These are phyloP conservation scores for Encarsia formosa DNA, from an alignment of 2,888 invertebrate genomes.

Conservation along the genomic window DNA sequence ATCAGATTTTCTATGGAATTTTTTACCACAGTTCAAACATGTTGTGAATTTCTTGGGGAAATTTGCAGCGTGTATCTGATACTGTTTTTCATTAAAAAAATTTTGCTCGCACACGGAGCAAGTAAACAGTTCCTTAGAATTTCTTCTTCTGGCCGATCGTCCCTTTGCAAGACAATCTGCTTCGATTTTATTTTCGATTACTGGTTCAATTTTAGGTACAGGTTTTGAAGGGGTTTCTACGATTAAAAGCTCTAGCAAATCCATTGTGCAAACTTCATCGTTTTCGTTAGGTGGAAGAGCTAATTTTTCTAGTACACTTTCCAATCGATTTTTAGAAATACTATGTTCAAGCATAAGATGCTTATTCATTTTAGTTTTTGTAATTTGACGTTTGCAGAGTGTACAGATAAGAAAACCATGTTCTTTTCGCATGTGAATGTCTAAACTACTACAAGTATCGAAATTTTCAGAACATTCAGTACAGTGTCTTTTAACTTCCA, in stretches of 20 bases:
- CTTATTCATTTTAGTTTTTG: conserved; percentile 22
- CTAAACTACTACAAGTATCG: conserved; percentile 27
- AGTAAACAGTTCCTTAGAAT: conserved; percentile 22
- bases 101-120: conserved; percentile 27
- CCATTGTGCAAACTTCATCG: conserved; percentile 13
- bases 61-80: conserved; percentile 24
- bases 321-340: conserved; percentile 30
- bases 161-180: conserved; percentile 20
- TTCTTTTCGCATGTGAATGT: conserved; percentile 29
- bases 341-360: conserved; percentile 34
- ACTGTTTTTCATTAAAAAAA: conserved; percentile 27
- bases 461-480: conserved; percentile 30
- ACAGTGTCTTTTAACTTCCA: conserved; percentile 26
- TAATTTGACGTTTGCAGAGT: conserved; percentile 26
- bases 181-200: conserved; percentile 23
- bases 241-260: not conserved
- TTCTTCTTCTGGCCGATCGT: conserved; percentile 23
- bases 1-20: conserved; percentile 28
- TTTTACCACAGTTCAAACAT: conserved; percentile 28
- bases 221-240: conserved; percentile 11
- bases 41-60: conserved; percentile 25
- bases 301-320: conserved; percentile 24
- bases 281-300: conserved; percentile 17
- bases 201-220: conserved; percentile 13
- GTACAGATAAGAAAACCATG: conserved; percentile 31